Conservation (phyloP, 1,140 invertebrate genomes). For the Cardiocondyla obscurior region DNA sequence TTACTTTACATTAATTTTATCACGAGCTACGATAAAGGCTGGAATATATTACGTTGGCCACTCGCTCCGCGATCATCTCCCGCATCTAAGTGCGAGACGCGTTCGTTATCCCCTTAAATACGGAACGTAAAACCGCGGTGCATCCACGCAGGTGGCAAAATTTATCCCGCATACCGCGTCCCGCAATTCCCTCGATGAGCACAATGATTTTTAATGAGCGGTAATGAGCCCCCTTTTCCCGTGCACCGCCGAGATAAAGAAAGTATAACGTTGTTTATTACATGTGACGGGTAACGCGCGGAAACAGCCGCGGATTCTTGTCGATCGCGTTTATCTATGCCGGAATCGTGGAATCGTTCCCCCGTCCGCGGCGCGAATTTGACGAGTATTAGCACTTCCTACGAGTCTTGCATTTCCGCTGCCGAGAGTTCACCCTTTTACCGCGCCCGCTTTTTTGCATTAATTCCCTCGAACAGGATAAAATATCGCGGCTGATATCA, state of each 20-base stretch:
- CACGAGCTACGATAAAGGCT: constrained; percentile 19
- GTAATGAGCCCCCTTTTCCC: constrained; percentile 37
- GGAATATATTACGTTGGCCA: constrained; percentile 23
- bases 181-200: neutral
- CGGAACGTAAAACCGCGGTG: neutral
- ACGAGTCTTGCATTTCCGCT: constrained; percentile 50
- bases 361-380: constrained; percentile 16
- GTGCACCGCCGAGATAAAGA: constrained; percentile 32
- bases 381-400: constrained; percentile 53
- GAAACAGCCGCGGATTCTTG: constrained; percentile 51
- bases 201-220: constrained; percentile 65
- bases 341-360: constrained; percentile 52
- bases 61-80: constrained; percentile 44
- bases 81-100: constrained; percentile 31
- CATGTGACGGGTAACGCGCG: constrained; percentile 11
- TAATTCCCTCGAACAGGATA: constrained; percentile 59
- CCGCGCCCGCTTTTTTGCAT: constrained; percentile 49
- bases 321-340: constrained; percentile 62
- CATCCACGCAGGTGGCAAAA: constrained; percentile 28
- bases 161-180: constrained; percentile 22
- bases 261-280: constrained; percentile 59
- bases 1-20: constrained; percentile 44
- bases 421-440: neutral
- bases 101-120: constrained; percentile 38
- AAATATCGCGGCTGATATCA: constrained; percentile 53